Evolutionary conservation across 2,797 vertebrate species (phyloP).

Genomic region (Sphaeramia orbicularis): DNA sequence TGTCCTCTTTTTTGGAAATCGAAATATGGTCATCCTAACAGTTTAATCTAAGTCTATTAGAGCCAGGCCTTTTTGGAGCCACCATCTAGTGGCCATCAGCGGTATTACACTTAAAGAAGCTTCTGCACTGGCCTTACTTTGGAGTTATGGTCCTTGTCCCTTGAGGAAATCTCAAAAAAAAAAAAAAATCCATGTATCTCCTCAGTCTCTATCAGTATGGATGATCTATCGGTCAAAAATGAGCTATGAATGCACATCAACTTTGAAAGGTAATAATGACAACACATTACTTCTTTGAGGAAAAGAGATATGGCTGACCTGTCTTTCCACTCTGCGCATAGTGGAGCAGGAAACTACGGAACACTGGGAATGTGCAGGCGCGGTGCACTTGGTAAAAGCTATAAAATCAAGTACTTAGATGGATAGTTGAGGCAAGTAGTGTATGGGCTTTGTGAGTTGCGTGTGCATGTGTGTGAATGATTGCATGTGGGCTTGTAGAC

Average conservation of each 20-base stretch:
- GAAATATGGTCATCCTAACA: too few species aligned
- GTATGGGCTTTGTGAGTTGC: conserved; percentile 21
- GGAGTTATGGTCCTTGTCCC: too few species aligned
- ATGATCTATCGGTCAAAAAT: conserved; percentile 21
- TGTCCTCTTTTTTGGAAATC: too few species aligned
- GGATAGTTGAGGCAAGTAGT: conserved; percentile 48
- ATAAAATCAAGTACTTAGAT: conserved; percentile 55
- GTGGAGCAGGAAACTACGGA: conserved; percentile 38
- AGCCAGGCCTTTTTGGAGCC: too few species aligned
- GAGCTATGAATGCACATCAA: conserved; percentile 28
- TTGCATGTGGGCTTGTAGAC: conserved; percentile 28
- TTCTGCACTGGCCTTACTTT: too few species aligned
- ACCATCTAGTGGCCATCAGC: too few species aligned
- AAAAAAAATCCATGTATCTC: conserved; percentile 10
- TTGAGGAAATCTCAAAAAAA: neutral
- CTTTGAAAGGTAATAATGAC: conserved; percentile 50
- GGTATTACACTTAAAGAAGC: too few species aligned
- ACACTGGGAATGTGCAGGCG: conserved; percentile 35
- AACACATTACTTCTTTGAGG: conserved; percentile 32
- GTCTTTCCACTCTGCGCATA: conserved; percentile 29
- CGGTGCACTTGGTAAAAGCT: conserved; percentile 41
- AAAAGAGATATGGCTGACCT: conserved; percentile 34
- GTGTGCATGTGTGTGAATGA: conserved; percentile 21
- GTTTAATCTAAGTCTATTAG: too few species aligned
- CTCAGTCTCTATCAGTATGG: conserved; percentile 5